Evolutionary conservation across 2,888 invertebrate genomes (phyloP), one percentile per base, ranked within the genome.

Genomic region (Lochmaea crataegi): DNA sequence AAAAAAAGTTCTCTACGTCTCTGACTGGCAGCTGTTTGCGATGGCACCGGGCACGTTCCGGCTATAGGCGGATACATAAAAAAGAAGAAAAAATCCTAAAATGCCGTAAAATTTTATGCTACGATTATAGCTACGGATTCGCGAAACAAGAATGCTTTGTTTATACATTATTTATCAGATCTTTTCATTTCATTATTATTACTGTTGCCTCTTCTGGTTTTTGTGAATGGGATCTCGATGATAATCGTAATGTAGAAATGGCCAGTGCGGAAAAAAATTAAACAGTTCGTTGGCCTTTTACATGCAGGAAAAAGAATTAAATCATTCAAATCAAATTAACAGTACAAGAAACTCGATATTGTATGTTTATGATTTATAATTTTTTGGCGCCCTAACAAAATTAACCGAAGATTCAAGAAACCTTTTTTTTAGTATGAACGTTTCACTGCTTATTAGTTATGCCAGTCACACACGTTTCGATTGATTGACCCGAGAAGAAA

Each of bases 71-170:
- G 60, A 60, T 32, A 60, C 60, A 60, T 60, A 66, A 66, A 38
- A 18, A 56, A 18, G 63, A 63, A 69, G 38, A 69, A 63, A 63
- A 68, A 60, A 68, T 68, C 16, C n/a, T 42, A 42, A 69, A 63
- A 69, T 56, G 69, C 63, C 61, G 69, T 69, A 60, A 69, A 69
- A 69, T 69, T 69, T 69, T 63, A 69, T 69, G 69, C 69, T 38
- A 60, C 53, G 63, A 63, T 69, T 69, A 63, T 11, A 32, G 56
- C 38, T 60, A n/a, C 16, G 60, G 60, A 38, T 56, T 69, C 53
- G 69, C 69, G 63, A 61, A 63, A 63, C 42, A 63, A 41, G 69
- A 63, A 69, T 41, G 60, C 38, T 60, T 26, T 38, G 38, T 63
- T 68, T 63, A 69, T 69, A 56, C 18, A 69, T 69, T 69, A 69